Percentiles rank a stretch among this genome's conserved stretches.
phyloP scores from a whole-genome alignment of 1,140 invertebrate species.

The Glossosoma conforme region DNA sequence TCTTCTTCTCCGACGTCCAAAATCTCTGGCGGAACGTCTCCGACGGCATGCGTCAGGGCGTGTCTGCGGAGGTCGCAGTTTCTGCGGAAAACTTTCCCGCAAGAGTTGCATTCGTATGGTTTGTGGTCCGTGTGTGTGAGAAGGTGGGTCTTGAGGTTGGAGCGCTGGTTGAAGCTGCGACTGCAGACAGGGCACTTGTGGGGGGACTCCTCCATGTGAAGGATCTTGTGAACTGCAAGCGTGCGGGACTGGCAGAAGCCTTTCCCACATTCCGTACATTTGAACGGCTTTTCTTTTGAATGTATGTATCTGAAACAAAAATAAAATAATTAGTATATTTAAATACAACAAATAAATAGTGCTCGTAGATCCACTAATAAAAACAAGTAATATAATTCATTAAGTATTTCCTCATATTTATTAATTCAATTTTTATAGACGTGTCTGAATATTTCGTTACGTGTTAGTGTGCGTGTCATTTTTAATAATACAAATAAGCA shows the following conservation, averaged over 20 bases:
- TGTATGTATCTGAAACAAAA: conserved; percentile 84
- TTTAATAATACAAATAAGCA: no score
- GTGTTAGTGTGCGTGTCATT: no score
- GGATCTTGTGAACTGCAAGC: conserved; percentile 87
- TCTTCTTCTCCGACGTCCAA: conserved; percentile 63
- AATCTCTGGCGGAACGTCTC: conserved; percentile 68
- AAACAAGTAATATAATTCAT: no score
- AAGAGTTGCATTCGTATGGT: conserved; percentile 87
- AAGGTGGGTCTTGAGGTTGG: conserved; percentile 90
- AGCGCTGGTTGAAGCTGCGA: conserved; percentile 84
- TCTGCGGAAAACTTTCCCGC: conserved; percentile 80
- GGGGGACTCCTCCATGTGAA: conserved; percentile 88
- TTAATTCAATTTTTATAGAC: no score
- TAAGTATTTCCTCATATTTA: no score
- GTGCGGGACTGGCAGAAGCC: conserved; percentile 95
- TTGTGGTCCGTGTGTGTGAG: conserved; percentile 93
- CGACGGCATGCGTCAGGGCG: conserved; percentile 78
- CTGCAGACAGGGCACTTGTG: conserved; percentile 89
- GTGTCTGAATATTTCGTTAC: no score
- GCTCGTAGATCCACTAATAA: background rate
- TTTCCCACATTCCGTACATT: conserved; percentile 92
- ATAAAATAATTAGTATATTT: conserved; percentile 27
- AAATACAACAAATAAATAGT: background rate
- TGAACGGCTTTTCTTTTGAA: conserved; percentile 96
- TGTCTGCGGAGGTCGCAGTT: conserved; percentile 83